Percentiles rank a stretch among this genome's conserved stretches.
phyloP scores from a whole-genome alignment of 2,113 vertebrate species.

The Orthonyx spaldingii region DNA sequence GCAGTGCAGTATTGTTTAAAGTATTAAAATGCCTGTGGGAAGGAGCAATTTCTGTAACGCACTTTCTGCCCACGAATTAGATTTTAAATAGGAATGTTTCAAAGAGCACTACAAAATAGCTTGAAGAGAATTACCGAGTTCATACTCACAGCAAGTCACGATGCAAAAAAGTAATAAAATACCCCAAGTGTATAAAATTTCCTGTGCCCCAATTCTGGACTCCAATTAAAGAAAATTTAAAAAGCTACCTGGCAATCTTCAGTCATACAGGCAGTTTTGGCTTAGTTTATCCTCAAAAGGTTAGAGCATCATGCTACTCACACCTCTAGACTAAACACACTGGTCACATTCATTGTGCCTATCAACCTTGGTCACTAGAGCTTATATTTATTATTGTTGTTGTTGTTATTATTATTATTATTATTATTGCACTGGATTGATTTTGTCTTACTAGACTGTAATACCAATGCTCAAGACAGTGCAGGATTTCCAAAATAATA shows the following conservation, averaged over 20 bases:
- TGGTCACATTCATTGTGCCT: not conserved
- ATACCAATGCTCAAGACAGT: not conserved
- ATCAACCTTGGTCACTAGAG: not conserved
- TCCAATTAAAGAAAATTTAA: not conserved
- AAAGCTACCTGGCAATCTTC: not conserved
- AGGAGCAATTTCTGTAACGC: slow-evolving; percentile 33
- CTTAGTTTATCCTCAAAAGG: not conserved
- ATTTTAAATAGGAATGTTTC: slow-evolving; percentile 9
- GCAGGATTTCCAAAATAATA: not conserved
- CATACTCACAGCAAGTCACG: not conserved
- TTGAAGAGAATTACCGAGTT: not conserved
- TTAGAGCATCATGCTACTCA: not conserved
- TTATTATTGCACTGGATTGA: not conserved
- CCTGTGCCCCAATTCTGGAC: not conserved
- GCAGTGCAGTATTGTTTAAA: slow-evolving; percentile 14
- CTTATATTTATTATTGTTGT: not conserved
- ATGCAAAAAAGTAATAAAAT: not conserved
- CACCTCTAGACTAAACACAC: not conserved
- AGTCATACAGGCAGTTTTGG: not conserved
- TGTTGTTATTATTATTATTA: not conserved
- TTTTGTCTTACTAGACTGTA: not conserved
- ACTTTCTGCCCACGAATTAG: slow-evolving; percentile 12
- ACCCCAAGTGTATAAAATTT: not conserved
- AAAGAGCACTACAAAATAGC: slow-evolving; percentile 13
- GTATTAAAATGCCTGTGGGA: slow-evolving; percentile 38